These are phyloP conservation scores for Polydrusus tereticollis DNA, from an alignment of 2,888 invertebrate genomes.

Conservation along the genomic window DNA sequence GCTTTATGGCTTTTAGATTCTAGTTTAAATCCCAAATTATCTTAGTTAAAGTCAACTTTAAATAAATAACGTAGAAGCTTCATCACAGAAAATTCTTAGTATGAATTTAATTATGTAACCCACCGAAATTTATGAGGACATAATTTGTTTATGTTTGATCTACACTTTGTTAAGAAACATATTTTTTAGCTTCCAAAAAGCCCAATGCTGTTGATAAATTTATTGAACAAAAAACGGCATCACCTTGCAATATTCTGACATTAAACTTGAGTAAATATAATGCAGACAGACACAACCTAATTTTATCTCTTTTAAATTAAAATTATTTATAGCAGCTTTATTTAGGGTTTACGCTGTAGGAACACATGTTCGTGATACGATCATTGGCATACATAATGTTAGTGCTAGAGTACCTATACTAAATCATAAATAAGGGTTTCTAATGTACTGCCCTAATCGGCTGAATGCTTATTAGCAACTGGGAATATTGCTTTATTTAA, in stretches of 20 bases:
- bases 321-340: neutral
- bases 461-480: too few relatives aligned
- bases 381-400: neutral
- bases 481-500: too few relatives aligned
- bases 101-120: neutral
- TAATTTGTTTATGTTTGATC: too few relatives aligned
- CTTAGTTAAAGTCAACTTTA: neutral
- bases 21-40: neutral
- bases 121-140: too few relatives aligned
- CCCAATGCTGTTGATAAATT: too few relatives aligned
- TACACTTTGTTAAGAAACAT: too few relatives aligned
- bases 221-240: neutral
- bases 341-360: neutral
- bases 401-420: too few relatives aligned
- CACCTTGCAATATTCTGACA: neutral
- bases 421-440: too few relatives aligned
- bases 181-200: too few relatives aligned
- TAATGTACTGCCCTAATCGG: too few relatives aligned
- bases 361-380: neutral
- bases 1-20: neutral
- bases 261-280: conserved; percentile 12
- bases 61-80: neutral
- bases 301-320: conserved; percentile 2
- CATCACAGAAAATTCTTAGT: neutral
- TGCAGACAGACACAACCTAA: neutral